Evolutionary conservation across 2,113 vertebrate species (phyloP).

Genomic region (Emydocephalus ijimae): DNA sequence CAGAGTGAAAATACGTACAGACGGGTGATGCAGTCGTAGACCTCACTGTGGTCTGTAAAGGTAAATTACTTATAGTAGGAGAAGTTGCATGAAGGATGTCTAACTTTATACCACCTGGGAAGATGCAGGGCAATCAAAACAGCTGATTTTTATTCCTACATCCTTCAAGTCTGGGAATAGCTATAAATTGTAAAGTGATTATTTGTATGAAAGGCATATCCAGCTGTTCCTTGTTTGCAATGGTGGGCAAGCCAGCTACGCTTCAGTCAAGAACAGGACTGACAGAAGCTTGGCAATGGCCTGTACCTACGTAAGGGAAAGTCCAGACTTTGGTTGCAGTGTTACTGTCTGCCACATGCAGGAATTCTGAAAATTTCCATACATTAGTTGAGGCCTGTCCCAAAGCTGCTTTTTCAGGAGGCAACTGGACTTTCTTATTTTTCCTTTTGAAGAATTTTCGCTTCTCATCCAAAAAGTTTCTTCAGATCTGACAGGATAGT

Average conservation of each 20-base stretch:
- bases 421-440: too few species aligned
- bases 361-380: not conserved
- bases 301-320: not conserved
- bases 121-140: not conserved
- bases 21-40: not conserved
- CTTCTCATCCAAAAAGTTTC: too few species aligned
- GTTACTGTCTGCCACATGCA: not conserved
- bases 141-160: not conserved
- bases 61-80: not conserved
- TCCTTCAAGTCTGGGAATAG: not conserved
- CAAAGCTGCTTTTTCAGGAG: too few species aligned
- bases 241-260: not conserved
- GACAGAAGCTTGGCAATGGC: not conserved
- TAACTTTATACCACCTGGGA: not conserved
- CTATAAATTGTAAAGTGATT: constrained; percentile 7
- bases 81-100: not conserved
- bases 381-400: not conserved
- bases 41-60: not conserved
- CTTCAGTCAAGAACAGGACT: not conserved
- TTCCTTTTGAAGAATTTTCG: too few species aligned
- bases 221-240: constrained; percentile 26
- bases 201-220: not conserved
- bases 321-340: not conserved
- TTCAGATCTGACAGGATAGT: too few species aligned
- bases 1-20: not conserved